Conservation (phyloP, 2,888 invertebrate genomes). For the Eupithecia centaureata region DNA sequence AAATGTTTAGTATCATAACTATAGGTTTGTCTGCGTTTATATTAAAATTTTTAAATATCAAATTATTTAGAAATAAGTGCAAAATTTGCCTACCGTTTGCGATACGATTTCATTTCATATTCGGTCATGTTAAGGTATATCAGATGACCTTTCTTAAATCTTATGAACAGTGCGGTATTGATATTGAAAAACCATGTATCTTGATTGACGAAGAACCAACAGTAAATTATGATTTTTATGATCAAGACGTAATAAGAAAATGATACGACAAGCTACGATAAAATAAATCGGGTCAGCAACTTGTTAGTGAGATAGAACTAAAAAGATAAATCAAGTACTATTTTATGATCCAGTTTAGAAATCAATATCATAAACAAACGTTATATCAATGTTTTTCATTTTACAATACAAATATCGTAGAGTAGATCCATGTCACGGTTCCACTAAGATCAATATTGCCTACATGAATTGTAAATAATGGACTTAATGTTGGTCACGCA, state of each 20-base stretch:
- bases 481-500: slow-evolving; percentile 5
- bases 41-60: background rate
- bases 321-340: background rate
- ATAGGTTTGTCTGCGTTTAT: background rate
- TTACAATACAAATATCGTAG: background rate
- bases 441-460: background rate
- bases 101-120: slow-evolving; percentile 29
- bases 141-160: slow-evolving; percentile 43
- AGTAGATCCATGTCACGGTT: background rate
- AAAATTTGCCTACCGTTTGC: background rate
- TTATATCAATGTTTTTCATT: slow-evolving; percentile 8
- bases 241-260: slow-evolving; percentile 21
- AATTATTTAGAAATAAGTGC: background rate
- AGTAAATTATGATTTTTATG: slow-evolving; percentile 35
- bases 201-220: slow-evolving; percentile 30
- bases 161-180: slow-evolving; percentile 29
- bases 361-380: background rate
- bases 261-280: slow-evolving; percentile 10
- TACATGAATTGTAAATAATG: slow-evolving; percentile 3
- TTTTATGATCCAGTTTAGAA: background rate
- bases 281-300: background rate
- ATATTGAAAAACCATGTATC: slow-evolving; percentile 28
- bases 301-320: background rate
- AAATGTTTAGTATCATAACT: too few relatives aligned
- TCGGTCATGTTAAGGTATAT: slow-evolving; percentile 39